Evolutionary conservation across 2,888 invertebrate genomes (phyloP), one percentile per base, ranked within the genome.

Genomic region (Empis livida): DNA sequence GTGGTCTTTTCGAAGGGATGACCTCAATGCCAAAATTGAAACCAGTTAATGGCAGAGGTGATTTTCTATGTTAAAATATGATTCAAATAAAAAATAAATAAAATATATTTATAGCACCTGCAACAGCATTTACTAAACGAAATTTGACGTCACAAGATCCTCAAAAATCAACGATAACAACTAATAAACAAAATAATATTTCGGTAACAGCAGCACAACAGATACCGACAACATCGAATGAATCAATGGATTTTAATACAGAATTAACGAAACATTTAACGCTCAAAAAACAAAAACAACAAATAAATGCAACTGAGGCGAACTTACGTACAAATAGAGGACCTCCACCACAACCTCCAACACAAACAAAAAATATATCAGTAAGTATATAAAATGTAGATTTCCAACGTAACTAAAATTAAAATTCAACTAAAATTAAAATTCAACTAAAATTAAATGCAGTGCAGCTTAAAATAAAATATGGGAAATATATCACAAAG

Each of bases 321-420:
- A 66, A 67, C 60, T 58, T 67, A 53, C 64, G 62, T 59, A 68
- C 67, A 54, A 68, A 68, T 53, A 75, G 88, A 57, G 87, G 86
- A 41, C 87, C 89, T 30, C 90, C 90, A 30, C 90, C 91, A 11
- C 80, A 83, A 55, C 85, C 86, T 20, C 86, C 86, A 47, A 58
- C 56, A 48, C 59, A 58, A 79, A 80, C 84, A 61, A 79, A 81
- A 47, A 75, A 75, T 55, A 74, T 82, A 58, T 73, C 76, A 71
- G 79, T 79, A 59, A 73, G 56, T 56, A 9, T 20, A n/a, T n/a
- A n/a, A n/a, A n/a, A n/a, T n/a, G n/a, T n/a, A n/a, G n/a, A n/a
- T n/a, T n/a, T n/a, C n/a, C n/a, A n/a, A n/a, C n/a, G n/a, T n/a
- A n/a, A n/a, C n/a, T n/a, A n/a, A n/a, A n/a, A n/a, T n/a, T n/a